Evolutionary conservation across 2,113 vertebrate genomes (phyloP).

Genomic region (Pteruthius melanotis): DNA sequence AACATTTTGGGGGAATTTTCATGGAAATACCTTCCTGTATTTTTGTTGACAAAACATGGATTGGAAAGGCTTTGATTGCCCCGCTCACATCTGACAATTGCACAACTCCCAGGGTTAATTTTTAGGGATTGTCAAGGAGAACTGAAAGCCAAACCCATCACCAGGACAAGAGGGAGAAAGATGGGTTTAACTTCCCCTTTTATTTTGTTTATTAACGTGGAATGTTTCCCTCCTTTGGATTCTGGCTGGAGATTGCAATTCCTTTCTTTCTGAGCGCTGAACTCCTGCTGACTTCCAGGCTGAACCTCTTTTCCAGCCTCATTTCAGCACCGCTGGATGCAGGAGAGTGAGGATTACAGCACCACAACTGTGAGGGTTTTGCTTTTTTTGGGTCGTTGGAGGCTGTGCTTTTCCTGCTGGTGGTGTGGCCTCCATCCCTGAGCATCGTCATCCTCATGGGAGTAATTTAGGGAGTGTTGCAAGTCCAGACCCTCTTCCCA

Average conservation of each 20-base stretch:
- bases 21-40: slow-evolving; percentile 9
- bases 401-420: neutral
- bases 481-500: neutral
- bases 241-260: slow-evolving; percentile 23
- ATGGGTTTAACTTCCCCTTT: slow-evolving; percentile 25
- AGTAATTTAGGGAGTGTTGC: neutral
- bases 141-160: slow-evolving; percentile 35
- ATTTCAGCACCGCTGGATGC: neutral
- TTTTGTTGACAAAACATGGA: slow-evolving; percentile 45
- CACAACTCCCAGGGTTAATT: slow-evolving; percentile 16
- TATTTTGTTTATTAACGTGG: slow-evolving; percentile 37
- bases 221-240: slow-evolving; percentile 1
- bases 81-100: neutral
- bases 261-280: neutral
- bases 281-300: slow-evolving; percentile 4
- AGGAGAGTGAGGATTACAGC: neutral
- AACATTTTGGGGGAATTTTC: slow-evolving; percentile 24
- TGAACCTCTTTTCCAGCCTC: slow-evolving; percentile 5
- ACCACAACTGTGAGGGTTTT: neutral
- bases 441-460: neutral
- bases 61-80: slow-evolving; percentile 52
- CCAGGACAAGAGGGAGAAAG: neutral
- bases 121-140: slow-evolving; percentile 34
- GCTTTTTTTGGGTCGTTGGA: neutral
- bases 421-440: neutral